phyloP scores from a whole-genome alignment of 2,888 invertebrate species.

The Tetragnatha montana region DNA sequence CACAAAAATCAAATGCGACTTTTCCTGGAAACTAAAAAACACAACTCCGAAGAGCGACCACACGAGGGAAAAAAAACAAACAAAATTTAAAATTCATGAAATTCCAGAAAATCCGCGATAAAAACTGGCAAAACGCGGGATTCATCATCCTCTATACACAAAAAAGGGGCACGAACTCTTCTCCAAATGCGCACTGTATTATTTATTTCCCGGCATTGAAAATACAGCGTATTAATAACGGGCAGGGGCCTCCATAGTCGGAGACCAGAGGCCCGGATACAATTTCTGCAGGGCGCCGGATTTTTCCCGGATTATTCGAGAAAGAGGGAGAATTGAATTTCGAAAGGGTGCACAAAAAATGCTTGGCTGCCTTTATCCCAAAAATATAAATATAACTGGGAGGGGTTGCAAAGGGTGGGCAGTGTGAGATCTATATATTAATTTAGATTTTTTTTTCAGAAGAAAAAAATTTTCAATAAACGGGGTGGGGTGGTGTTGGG shows the following conservation, averaged over 20 bases:
- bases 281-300: neutral
- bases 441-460: conserved; percentile 13
- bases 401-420: neutral
- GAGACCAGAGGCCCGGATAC: neutral
- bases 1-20: neutral
- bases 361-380: neutral
- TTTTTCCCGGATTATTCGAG: conserved; percentile 14
- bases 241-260: neutral
- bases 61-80: neutral
- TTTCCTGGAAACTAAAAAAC: neutral
- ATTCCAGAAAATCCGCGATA: neutral
- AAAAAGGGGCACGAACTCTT: neutral
- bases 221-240: conserved; percentile 30
- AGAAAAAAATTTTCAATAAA: conserved; percentile 8
- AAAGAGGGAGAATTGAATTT: conserved; percentile 26
- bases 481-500: neutral
- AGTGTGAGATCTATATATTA: conserved; percentile 11
- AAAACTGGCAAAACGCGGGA: neutral
- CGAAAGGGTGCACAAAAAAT: neutral
- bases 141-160: neutral
- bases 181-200: neutral
- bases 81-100: conserved; percentile 24
- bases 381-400: conserved; percentile 10
- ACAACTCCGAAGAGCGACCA: neutral
- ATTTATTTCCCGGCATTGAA: neutral